Evolutionary conservation across 2,888 invertebrate species (phyloP), one percentile per base, ranked within the genome.

Genomic region (Phoronis australis): DNA sequence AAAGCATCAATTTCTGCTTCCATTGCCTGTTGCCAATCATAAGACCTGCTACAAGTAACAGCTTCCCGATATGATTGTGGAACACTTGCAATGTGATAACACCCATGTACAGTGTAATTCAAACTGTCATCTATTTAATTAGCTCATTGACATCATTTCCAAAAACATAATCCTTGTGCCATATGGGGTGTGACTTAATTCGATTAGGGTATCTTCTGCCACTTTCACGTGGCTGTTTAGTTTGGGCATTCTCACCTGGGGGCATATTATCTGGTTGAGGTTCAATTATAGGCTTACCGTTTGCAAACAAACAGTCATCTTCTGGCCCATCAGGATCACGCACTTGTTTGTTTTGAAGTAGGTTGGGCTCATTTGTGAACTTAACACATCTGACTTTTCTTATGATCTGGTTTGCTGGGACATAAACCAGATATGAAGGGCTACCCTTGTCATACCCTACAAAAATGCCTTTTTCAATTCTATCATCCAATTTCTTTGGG

Each of bases 1-100:
- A 56, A 45, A 26, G 52, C 47, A 37, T 49, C 37, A 45, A 56
- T 58, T 58, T 58, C 51, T 20, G 52, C 54, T 37, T 42, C 23
- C 51, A 51, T 53, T 23, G 51, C 51, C 23, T 45, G 42, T 43
- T 52, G 20, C 52, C 50, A 53, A 38, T 55, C 50, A 23, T 40
- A 22, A n/a, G 53, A 48, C 24, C 9, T 40, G n/a, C n/a, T n/a
- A n/a, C n/a, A n/a, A n/a, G n/a, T n/a, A 4, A 53, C 39, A 31
- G 55, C 55, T 39, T 55, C 53, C 27, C 37, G 27, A 43, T 55
- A 56, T 27, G 38, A 45, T 22, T 42, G 44, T 39, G 54, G 58
- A 40, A 37, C 27, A 5, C 45, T 15, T 31, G 27, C 37, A 48
- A 23, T 15, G 15, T 31, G 38, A 39, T 56, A 27, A 45, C 54